Percentiles rank a stretch among this genome's conserved stretches.
phyloP scores from a whole-genome alignment of 2,888 invertebrate genomes.

The Leucophora obtusa region DNA sequence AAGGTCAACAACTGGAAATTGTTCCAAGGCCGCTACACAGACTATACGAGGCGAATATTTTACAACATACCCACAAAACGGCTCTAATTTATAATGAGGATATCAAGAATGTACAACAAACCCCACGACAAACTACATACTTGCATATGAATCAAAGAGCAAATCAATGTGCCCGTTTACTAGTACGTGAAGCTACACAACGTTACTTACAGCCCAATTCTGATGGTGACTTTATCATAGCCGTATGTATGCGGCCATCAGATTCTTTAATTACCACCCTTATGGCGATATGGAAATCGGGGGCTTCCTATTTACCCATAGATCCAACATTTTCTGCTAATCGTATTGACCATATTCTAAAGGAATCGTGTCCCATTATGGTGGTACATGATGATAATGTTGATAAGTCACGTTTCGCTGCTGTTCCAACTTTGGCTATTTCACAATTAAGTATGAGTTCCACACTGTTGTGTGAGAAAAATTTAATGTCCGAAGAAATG shows the following conservation, averaged over 20 bases:
- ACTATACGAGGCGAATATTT: slow-evolving; percentile 81
- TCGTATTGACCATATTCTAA: slow-evolving; percentile 87
- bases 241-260: slow-evolving; percentile 88
- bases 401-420: slow-evolving; percentile 69
- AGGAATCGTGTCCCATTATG: slow-evolving; percentile 85
- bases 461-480: slow-evolving; percentile 68
- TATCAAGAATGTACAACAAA: slow-evolving; percentile 29
- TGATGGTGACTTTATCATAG: slow-evolving; percentile 87
- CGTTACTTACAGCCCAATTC: slow-evolving; percentile 79
- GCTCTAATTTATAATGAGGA: slow-evolving; percentile 82
- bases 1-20: slow-evolving; percentile 81
- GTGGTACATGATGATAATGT: slow-evolving; percentile 82
- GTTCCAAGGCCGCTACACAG: slow-evolving; percentile 81
- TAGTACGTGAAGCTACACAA: slow-evolving; percentile 72
- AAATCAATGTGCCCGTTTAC: slow-evolving; percentile 79
- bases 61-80: slow-evolving; percentile 79
- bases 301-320: slow-evolving; percentile 91
- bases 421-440: slow-evolving; percentile 69
- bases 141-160: slow-evolving; percentile 78
- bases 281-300: slow-evolving; percentile 88
- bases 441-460: slow-evolving; percentile 73
- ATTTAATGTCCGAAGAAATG: slow-evolving; percentile 78
- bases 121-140: slow-evolving; percentile 74
- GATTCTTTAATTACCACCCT: slow-evolving; percentile 84
- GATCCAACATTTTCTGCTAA: slow-evolving; percentile 86